phyloP scores from a whole-genome alignment of 1,140 invertebrate species.

The Nixonia krombeini region DNA sequence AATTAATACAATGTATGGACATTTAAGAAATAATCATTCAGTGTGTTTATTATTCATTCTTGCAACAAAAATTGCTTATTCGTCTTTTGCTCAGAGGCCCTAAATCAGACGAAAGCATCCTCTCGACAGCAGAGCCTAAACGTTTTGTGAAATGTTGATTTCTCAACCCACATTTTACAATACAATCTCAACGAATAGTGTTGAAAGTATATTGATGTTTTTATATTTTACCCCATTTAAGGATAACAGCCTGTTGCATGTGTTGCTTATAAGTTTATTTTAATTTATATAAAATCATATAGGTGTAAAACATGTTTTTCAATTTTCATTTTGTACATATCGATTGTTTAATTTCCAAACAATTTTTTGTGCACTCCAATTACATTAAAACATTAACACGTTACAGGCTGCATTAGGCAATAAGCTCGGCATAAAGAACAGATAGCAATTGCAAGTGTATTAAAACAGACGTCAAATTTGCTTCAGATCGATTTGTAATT shows the following conservation, averaged over 20 bases:
- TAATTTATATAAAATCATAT: background rate
- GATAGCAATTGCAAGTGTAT: background rate
- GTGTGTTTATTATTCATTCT: too few relatives aligned
- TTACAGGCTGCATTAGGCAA: too few relatives aligned
- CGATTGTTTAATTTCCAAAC: too few relatives aligned
- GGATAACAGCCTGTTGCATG: conserved; percentile 48
- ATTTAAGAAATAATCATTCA: too few relatives aligned
- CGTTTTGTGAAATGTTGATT: conserved; percentile 11
- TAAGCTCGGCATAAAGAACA: conserved; percentile 40
- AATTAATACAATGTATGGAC: too few relatives aligned
- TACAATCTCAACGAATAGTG: conserved; percentile 15
- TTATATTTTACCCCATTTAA: conserved; percentile 52
- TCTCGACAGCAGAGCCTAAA: too few relatives aligned
- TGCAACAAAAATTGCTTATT: background rate
- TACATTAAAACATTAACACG: conserved; percentile 1
- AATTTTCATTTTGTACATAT: too few relatives aligned
- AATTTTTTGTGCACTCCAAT: too few relatives aligned
- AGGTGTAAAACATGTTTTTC: too few relatives aligned
- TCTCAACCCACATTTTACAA: background rate
- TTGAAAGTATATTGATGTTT: conserved; percentile 61
- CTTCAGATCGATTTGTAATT: conserved; percentile 15
- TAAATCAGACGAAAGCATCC: too few relatives aligned
- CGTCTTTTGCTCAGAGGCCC: background rate
- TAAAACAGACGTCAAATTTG: background rate
- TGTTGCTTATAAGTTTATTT: background rate